These are phyloP conservation scores for Pterostichus niger DNA, from an alignment of 2,888 invertebrate genomes.

Conservation along the genomic window DNA sequence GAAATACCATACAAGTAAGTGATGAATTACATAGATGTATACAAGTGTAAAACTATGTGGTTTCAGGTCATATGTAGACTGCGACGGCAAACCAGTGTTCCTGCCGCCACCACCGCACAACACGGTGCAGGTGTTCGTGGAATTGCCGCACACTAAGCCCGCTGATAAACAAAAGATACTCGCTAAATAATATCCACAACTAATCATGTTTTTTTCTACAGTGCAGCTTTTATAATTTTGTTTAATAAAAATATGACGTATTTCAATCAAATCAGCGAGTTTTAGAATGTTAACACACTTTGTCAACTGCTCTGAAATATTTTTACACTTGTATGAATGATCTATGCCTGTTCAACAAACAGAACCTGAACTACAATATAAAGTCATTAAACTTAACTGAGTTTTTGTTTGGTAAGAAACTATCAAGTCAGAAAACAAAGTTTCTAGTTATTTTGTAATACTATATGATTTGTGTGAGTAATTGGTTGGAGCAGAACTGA, in stretches of 20 bases:
- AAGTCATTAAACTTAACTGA: not conserved
- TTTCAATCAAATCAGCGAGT: too few relatives aligned
- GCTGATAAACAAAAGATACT: not conserved
- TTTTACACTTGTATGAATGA: too few relatives aligned
- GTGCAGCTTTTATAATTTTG: too few relatives aligned
- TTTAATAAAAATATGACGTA: too few relatives aligned
- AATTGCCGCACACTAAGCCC: conserved; percentile 69
- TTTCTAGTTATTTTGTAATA: too few relatives aligned
- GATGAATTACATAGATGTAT: not conserved
- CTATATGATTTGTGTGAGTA: too few relatives aligned
- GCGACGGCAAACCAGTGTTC: conserved; percentile 78
- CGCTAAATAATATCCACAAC: not conserved
- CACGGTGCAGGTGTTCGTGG: conserved; percentile 77
- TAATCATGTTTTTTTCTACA: too few relatives aligned
- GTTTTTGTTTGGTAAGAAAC: conserved; percentile 34
- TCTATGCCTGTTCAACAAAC: too few relatives aligned
- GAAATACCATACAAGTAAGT: conserved; percentile 76
- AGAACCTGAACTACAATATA: not conserved
- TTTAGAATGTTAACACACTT: too few relatives aligned
- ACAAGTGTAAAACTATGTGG: not conserved
- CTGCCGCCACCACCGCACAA: conserved; percentile 79
- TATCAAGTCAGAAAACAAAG: too few relatives aligned
- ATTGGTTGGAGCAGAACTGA: not conserved
- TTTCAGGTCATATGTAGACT: conserved; percentile 77
- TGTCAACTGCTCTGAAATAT: too few relatives aligned